These are phyloP conservation scores for Morone chrysops DNA, from an alignment of 2,113 vertebrate species.

Conservation along the genomic window DNA sequence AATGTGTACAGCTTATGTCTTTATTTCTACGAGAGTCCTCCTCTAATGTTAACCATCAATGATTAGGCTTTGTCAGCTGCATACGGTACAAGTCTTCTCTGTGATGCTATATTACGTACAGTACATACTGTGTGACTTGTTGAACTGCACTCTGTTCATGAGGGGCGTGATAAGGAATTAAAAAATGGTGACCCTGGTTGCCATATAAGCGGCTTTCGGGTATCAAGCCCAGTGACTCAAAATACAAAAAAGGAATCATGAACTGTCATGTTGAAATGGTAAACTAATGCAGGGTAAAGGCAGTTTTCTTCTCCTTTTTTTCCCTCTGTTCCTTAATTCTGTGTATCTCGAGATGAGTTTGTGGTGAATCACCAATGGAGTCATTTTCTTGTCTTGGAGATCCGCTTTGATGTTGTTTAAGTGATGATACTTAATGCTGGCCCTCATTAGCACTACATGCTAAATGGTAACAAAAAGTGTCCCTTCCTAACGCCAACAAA, in stretches of 20 bases:
- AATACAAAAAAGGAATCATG: conserved; percentile 62
- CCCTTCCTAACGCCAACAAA: conserved; percentile 59
- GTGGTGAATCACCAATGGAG: conserved; percentile 73
- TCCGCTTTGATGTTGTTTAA: conserved; percentile 78
- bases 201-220: conserved; percentile 72
- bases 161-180: conserved; percentile 61
- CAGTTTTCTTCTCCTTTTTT: conserved; percentile 48
- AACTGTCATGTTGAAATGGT: conserved; percentile 58
- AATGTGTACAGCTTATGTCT: conserved; percentile 28
- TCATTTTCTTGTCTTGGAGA: conserved; percentile 67
- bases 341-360: conserved; percentile 65
- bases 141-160: conserved; percentile 52
- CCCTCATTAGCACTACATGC: conserved; percentile 73
- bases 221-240: conserved; percentile 56
- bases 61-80: conserved; percentile 33
- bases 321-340: conserved; percentile 50
- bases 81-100: conserved; percentile 41
- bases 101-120: conserved; percentile 40
- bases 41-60: conserved; percentile 2
- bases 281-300: conserved; percentile 67
- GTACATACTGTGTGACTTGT: conserved; percentile 52
- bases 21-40: conserved; percentile 17
- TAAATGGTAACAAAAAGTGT: conserved; percentile 60
- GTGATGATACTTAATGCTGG: conserved; percentile 69
- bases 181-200: conserved; percentile 57